These are phyloP conservation scores for Suillia variegata DNA, from an alignment of 2,888 invertebrate genomes.

Conservation along the genomic window DNA sequence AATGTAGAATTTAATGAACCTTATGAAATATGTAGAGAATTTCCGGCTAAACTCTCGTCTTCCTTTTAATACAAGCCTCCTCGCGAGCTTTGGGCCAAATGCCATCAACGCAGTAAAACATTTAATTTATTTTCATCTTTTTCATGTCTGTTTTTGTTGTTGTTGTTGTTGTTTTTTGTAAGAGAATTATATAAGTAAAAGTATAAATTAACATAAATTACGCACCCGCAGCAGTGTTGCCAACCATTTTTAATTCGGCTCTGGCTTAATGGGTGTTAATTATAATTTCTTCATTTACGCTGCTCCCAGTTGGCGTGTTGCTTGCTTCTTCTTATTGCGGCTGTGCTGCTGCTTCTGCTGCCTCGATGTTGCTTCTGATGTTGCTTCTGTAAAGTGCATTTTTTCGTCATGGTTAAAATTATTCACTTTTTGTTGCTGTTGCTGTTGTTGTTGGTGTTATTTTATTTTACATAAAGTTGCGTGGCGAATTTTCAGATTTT, in stretches of 20 bases:
- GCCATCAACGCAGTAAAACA: neutral
- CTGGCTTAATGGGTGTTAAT: constrained; percentile 4
- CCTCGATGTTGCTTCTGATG: neutral
- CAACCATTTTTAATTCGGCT: neutral
- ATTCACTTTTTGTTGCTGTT: neutral
- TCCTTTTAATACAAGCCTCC: neutral
- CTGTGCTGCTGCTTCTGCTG: neutral
- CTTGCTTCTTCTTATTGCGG: neutral
- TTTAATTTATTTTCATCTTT: constrained; percentile 2
- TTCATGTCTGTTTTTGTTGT: neutral
- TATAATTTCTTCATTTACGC: constrained; percentile 4
- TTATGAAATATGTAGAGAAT: constrained; percentile 3
- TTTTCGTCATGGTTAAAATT: neutral
- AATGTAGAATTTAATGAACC: neutral
- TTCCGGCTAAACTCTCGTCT: neutral
- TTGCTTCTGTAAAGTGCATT: neutral
- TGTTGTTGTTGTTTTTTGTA: neutral
- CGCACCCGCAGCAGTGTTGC: neutral
- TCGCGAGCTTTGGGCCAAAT: neutral
- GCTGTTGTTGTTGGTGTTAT: neutral
- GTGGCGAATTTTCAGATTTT: too few species aligned
- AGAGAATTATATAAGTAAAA: neutral
- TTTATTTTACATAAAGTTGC: neutral
- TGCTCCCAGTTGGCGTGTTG: neutral
- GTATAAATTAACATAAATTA: constrained; percentile 5